Evolutionary conservation across 1,140 invertebrate species (phyloP), one percentile per base, ranked within the genome.

Genomic region (Brachionus manjavacas): DNA sequence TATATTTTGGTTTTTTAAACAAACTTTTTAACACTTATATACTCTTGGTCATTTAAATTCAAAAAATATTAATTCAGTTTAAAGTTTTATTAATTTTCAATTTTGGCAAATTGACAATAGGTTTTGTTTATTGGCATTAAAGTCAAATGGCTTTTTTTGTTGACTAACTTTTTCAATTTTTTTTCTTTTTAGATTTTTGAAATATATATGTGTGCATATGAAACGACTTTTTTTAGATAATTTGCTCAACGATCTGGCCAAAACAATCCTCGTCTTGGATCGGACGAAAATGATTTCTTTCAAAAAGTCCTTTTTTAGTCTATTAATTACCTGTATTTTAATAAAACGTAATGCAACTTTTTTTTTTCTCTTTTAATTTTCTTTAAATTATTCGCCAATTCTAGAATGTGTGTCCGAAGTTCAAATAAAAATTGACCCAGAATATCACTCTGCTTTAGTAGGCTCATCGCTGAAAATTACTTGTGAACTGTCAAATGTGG

Each of bases 401-500:
- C 16, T 3, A 81, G 79, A 39, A 35, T 81, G 79, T 46, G 35
- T 66, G n/a, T 28, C 35, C 60, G 52, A 81, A 28, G 64, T 81
- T 20, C 20, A 14, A 64, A 68, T 81, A 23, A 81, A 81, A 14
- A 81, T 81, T 7, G 35, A 28, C 25, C 64, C 79, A 31, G 52
- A 81, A 23, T 43, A 43, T 23, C 31, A 60, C 39, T 28, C 52
- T 28, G 79, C 79, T 41, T 35, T 81, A 64, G 79, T 81, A 41
- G 79, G 79, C 31, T 23, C 52, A 60, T 64, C 52, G 35, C 4
- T 81, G 8, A 81, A 52, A 23, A 43, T 81, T 23, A 46, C 52
- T 39, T 81, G 79, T 81, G 79, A 64, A 16, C 6, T 81, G 20
- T 43, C 79, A 9, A 68, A 68, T 81, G 52, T 81, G 7, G 52